phyloP scores from a whole-genome alignment of 2,113 vertebrate species.

The Uria aalge region DNA sequence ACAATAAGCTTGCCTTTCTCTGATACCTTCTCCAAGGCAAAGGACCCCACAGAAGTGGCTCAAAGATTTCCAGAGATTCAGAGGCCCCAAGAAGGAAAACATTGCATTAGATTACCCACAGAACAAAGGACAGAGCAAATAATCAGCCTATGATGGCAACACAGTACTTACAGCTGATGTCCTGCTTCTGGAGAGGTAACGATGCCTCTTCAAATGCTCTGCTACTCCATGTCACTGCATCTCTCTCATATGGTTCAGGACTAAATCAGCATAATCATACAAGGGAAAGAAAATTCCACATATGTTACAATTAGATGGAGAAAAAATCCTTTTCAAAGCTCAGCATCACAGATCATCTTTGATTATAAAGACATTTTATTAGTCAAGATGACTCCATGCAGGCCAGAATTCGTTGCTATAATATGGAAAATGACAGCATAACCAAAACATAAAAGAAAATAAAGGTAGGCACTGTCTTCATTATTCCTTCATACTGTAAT shows the following conservation, averaged over 20 bases:
- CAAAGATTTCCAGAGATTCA: not conserved
- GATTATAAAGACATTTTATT: constrained; percentile 23
- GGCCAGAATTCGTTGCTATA: not conserved
- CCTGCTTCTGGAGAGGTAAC: not conserved
- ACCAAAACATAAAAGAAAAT: constrained; percentile 29
- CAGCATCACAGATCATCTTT: not conserved
- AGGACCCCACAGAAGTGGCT: not conserved
- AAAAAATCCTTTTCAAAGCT: not conserved
- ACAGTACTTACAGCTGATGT: rapidly evolving
- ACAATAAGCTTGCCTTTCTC: not conserved
- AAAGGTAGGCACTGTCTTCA: constrained; percentile 19
- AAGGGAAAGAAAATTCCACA: not conserved
- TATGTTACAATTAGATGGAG: not conserved
- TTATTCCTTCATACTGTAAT: constrained; percentile 23
- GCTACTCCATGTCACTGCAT: not conserved
- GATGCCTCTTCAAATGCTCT: not conserved
- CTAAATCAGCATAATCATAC: not conserved
- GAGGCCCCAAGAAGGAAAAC: not conserved
- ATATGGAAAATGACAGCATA: constrained; percentile 21
- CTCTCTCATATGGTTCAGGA: not conserved
- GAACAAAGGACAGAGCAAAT: not conserved
- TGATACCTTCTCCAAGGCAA: not conserved
- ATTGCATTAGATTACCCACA: not conserved
- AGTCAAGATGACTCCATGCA: not conserved
- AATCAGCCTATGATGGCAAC: not conserved